phyloP scores from a whole-genome alignment of 2,113 vertebrate genomes.

The Rhizomys pruinosus region DNA sequence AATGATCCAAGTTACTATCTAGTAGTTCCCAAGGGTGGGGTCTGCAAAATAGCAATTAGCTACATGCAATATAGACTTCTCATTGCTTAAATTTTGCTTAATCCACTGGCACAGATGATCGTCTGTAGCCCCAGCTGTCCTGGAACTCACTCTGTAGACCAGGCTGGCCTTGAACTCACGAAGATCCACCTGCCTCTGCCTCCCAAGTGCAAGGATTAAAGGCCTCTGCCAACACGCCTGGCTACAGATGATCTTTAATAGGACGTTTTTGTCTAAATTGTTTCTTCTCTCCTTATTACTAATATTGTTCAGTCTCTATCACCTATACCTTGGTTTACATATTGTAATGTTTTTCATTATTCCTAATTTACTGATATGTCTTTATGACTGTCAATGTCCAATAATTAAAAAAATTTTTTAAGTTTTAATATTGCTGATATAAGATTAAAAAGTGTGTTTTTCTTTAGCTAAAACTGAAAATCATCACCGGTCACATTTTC shows the following conservation, averaged over 20 bases:
- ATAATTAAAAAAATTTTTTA: conserved; percentile 47
- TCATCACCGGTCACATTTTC: not conserved
- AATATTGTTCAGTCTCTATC: not conserved
- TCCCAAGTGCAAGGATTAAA: too few species aligned
- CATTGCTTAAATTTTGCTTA: too few species aligned
- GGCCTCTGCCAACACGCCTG: too few species aligned
- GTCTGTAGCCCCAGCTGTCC: too few species aligned
- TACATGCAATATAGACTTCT: too few species aligned
- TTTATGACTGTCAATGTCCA: not conserved
- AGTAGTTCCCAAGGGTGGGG: too few species aligned
- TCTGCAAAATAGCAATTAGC: too few species aligned
- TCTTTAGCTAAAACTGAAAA: conserved; percentile 47
- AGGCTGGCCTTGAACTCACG: too few species aligned
- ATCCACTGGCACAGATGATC: too few species aligned
- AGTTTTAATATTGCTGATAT: not conserved
- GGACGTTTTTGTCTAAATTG: not conserved
- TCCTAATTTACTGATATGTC: conserved; percentile 1
- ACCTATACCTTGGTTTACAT: not conserved
- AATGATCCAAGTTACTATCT: too few species aligned
- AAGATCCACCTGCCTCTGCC: too few species aligned
- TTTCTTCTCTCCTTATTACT: not conserved
- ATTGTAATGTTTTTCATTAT: not conserved
- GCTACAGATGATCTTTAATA: not conserved
- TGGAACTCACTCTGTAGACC: too few species aligned
- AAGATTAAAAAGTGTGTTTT: not conserved